Base-by-base conservation (phyloP, 2,797 vertebrate genomes). In the Brachyalestes nurse region DNA sequence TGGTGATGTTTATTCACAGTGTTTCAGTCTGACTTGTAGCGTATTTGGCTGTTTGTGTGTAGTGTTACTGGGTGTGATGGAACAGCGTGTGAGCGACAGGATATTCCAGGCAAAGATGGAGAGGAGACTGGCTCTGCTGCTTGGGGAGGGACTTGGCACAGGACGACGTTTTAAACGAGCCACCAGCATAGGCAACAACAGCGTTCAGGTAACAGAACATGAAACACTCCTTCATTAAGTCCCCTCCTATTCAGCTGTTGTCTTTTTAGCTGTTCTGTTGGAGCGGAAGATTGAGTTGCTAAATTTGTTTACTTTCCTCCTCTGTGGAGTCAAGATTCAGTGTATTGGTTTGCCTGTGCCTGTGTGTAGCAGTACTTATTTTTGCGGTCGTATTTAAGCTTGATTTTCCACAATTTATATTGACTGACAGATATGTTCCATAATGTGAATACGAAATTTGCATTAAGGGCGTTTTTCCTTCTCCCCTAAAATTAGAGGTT, bases 51-150 rank as follows among this genome's bases (percentile, higher is more conserved):
- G 45, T 87, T 17, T 84, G 61, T 73, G 1, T 84, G 38, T 60
- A 99, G 98, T 99, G 84, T 93, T 99, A 58, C 87, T 99, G 87
- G 98, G 97, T 0, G 97, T 99, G 0, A 65, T 94, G 16, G 96
- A 99, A 80, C 94, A 94, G 87, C 94, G 95, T 65, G 89, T 95
- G 64, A 91, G 93, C 55, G 96, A 96, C 75, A 95, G 96, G 19
- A 95, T 94, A 75, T 99, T 99, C 81, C 96, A 95, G 83, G 96
- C 96, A 0, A 97, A 95, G 91, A 97, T 98, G 92, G 98, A 99
- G 88, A 93, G 97, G 49, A 96, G 96, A 4, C 88, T 99, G 77
- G 97, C 97, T 55, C 94, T 94, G 88, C 89, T 99, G 81, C 92
- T 99, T 1, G 93, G 94, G 0, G 97, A 98, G 81, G 97, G 94